Evolutionary conservation across 2,888 invertebrate species (phyloP), one percentile per base, ranked within the genome.

Genomic region (Odontocerum albicorne): DNA sequence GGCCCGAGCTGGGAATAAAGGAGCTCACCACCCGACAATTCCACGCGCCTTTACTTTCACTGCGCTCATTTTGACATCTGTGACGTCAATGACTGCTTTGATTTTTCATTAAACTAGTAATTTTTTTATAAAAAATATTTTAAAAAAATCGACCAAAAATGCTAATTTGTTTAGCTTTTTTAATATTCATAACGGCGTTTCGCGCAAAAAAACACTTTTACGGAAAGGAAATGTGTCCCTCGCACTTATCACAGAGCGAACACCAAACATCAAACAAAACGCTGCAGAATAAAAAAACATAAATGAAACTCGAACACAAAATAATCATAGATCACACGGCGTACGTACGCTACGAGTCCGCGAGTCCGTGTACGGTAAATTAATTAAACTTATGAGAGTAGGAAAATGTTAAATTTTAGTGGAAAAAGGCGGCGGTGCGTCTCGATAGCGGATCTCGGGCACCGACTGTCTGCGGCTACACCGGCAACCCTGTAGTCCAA

Each of bases 351-450:
- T 52, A 15, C 21, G 36, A 20, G 38, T 36, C 38, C 44, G 44
- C 51, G 35, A 35, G 13, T 35, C 36, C 38, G 33, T 16, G 35
- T 21, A 36, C 44, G 55, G 20, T 50, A 19, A 19, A 27, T 45
- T 44, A 33, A 49, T 45, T 52, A 52, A 35, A 35, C 33, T 49
- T 54, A 50, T 54, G 21, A 21, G 20, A 43, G 22, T 16, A 16
- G 46, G 44, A 46, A 52, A 55, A 55, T 57, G 50, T 32, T 52
- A 33, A 57, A 57, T 60, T 57, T 53, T 19, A 36, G 47, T 57
- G 49, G 51, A 55, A 60, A 60, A 55, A 54, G 51, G 57, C 57
- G 55, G 46, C 60, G 55, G 55, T 60, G 38, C 56, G 56, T 47
- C 45, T 45, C 47, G 36, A 27, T 40, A 55, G 46, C 57, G 55